These are phyloP conservation scores for Eupeodes latifasciatus DNA, from an alignment of 2,888 invertebrate species.

Conservation along the genomic window DNA sequence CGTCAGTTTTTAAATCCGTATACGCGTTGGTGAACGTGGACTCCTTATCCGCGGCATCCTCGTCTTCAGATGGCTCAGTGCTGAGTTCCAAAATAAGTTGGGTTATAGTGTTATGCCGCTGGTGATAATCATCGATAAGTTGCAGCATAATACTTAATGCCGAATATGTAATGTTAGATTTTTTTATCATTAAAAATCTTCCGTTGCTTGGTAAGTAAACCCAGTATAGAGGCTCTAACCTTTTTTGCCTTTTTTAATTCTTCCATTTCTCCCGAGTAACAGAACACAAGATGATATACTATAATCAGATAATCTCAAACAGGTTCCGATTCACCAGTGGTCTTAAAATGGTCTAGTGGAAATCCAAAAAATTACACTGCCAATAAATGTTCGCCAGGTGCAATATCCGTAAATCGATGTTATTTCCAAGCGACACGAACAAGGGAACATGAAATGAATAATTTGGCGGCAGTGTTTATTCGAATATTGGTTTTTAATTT, in stretches of 20 bases:
- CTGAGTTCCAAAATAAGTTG: conserved; percentile 23
- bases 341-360: too few relatives aligned
- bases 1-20: conserved; percentile 9
- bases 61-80: neutral
- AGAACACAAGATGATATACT: neutral
- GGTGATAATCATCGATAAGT: conserved; percentile 19
- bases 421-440: too few relatives aligned
- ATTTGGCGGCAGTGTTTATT: too few relatives aligned
- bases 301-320: neutral
- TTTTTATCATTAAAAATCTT: conserved; percentile 2
- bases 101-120: conserved; percentile 5
- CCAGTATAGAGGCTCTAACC: conserved; percentile 20
- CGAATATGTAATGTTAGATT: neutral
- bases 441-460: too few relatives aligned
- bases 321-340: neutral
- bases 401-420: too few relatives aligned
- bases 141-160: conserved; percentile 23
- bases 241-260: conserved; percentile 31
- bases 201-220: conserved; percentile 10
- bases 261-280: neutral
- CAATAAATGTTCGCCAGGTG: neutral
- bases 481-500: too few relatives aligned
- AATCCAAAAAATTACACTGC: neutral
- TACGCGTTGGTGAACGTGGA: conserved; percentile 1
- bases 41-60: conserved; percentile 21